These are phyloP conservation scores for Hippopotamus amphibius DNA, from an alignment of 2,113 vertebrate genomes.

Conservation along the genomic window DNA sequence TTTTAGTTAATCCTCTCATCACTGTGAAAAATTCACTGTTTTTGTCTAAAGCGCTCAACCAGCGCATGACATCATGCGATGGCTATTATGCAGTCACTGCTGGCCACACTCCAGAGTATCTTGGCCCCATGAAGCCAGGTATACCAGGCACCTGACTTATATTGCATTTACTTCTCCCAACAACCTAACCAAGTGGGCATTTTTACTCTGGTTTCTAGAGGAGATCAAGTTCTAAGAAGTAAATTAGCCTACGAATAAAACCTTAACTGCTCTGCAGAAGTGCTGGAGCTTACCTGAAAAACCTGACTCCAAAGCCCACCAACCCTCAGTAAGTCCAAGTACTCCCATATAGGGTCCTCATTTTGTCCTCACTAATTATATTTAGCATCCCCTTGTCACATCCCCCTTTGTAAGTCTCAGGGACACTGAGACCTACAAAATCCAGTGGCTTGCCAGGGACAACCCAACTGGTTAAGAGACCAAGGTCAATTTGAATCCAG, in stretches of 20 bases:
- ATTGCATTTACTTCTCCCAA: neutral
- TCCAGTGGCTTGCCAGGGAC: neutral
- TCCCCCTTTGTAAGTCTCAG: too few species aligned
- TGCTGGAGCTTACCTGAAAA: neutral
- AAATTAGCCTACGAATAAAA: neutral
- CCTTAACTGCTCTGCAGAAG: neutral
- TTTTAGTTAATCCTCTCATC: neutral
- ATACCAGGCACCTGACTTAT: neutral
- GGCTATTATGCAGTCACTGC: neutral
- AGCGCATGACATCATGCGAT: neutral
- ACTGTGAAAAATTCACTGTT: neutral
- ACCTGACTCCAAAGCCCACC: neutral
- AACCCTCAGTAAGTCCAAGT: neutral
- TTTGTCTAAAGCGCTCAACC: neutral
- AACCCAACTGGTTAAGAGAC: neutral
- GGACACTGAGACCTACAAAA: neutral
- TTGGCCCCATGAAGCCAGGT: neutral
- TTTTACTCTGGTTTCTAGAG: neutral
- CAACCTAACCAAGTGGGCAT: neutral
- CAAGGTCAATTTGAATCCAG: neutral
- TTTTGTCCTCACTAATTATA: neutral
- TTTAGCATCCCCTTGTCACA: neutral
- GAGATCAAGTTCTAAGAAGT: slow-evolving; percentile 7
- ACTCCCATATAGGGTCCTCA: neutral
- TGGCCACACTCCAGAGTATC: accelerated